Evolutionary conservation across 2,113 vertebrate species (phyloP).

Genomic region (Scalopus aquaticus): DNA sequence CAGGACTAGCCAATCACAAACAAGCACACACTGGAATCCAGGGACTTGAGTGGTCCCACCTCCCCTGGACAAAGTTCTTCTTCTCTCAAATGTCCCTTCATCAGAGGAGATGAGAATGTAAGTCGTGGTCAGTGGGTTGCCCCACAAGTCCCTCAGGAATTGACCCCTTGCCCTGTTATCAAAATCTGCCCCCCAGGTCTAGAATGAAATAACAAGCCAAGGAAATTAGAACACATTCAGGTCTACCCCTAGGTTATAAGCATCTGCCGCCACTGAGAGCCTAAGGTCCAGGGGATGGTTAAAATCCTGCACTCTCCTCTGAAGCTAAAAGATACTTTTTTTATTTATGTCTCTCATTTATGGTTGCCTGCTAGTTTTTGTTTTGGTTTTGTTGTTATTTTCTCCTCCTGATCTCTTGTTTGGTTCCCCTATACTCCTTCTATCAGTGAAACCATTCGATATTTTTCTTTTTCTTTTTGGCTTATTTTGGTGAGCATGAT

Average conservation of each 20-base stretch:
- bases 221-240: neutral
- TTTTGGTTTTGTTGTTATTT: no score
- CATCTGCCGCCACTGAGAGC: neutral
- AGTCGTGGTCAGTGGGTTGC: neutral
- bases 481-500: no score
- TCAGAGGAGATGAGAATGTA: neutral
- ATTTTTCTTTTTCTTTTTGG: no score
- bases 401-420: no score
- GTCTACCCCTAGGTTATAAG: neutral
- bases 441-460: no score
- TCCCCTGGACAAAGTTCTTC: neutral
- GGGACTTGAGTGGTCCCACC: neutral
- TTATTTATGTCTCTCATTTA: no score
- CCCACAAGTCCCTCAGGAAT: neutral
- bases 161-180: neutral
- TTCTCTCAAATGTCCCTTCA: neutral
- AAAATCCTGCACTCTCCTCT: neutral
- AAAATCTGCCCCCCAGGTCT: neutral
- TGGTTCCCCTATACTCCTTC: no score
- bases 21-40: neutral
- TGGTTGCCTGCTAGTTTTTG: no score
- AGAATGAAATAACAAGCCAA: neutral
- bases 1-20: neutral
- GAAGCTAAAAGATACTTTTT: neutral
- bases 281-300: neutral